Percentiles rank a stretch among this genome's conserved stretches.
These are phyloP conservation scores for Cercopithecus mona DNA, from an alignment of 2,113 vertebrate species.

Conservation along the genomic window DNA sequence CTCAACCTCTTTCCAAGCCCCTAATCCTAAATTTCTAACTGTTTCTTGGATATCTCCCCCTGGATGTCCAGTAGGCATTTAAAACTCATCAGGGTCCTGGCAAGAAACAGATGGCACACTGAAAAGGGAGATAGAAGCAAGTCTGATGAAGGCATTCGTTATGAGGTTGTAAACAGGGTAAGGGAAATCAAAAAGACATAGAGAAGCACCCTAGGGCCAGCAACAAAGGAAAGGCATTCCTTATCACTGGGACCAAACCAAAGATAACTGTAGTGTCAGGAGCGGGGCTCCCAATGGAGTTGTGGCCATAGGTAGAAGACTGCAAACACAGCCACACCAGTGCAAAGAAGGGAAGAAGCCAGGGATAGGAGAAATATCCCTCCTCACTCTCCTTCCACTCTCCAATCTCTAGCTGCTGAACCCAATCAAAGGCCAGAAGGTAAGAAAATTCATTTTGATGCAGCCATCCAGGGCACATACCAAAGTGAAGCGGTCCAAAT, in stretches of 20 bases:
- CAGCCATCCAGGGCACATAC: not conserved
- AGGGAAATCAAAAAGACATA: not conserved
- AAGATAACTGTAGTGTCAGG: not conserved
- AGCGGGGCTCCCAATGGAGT: not conserved
- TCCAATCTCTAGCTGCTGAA: not conserved
- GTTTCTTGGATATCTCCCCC: not conserved
- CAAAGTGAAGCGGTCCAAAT: not conserved
- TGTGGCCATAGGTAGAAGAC: not conserved
- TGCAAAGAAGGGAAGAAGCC: not conserved
- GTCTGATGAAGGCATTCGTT: not conserved
- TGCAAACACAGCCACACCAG: not conserved
- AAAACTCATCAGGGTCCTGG: not conserved
- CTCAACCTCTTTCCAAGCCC: not conserved
- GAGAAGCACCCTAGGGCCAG: not conserved
- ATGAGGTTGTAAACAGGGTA: not conserved
- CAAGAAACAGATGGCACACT: not conserved
- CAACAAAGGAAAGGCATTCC: not conserved
- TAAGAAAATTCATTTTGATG: not conserved
- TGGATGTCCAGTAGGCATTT: not conserved
- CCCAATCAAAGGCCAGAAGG: not conserved
- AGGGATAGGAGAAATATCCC: not conserved
- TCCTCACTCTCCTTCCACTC: not conserved
- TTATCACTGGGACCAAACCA: not conserved
- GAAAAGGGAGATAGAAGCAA: not conserved
- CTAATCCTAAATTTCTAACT: not conserved